Conservation (phyloP, 2,113 vertebrate genomes). For the cat (Felis catus) region F.catus_Fca126_mat1.0 CM031417.1:42263001-42263500, state of each 20-base stretch:
- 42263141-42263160: background rate
- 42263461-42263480: background rate
- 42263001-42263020: background rate
- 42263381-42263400: background rate
- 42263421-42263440: background rate
- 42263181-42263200: background rate
- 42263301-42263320: background rate
- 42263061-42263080: background rate
- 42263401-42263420: background rate
- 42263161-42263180: background rate
- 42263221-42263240: background rate
- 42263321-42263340: background rate
- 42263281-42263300: background rate
- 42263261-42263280: background rate
- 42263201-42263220: background rate
- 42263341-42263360: background rate
- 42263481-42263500: background rate
- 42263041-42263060: background rate
- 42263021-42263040: background rate
- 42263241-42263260: background rate
- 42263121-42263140: background rate
- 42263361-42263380: background rate
- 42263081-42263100: background rate
- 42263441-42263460: background rate
- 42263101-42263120: background rate